Percentiles rank a stretch among this genome's conserved stretches.
These are phyloP conservation scores for Actinernus sp. DNA, from an alignment of 92 coral and sea anemone species.

Conservation along the genomic window DNA sequence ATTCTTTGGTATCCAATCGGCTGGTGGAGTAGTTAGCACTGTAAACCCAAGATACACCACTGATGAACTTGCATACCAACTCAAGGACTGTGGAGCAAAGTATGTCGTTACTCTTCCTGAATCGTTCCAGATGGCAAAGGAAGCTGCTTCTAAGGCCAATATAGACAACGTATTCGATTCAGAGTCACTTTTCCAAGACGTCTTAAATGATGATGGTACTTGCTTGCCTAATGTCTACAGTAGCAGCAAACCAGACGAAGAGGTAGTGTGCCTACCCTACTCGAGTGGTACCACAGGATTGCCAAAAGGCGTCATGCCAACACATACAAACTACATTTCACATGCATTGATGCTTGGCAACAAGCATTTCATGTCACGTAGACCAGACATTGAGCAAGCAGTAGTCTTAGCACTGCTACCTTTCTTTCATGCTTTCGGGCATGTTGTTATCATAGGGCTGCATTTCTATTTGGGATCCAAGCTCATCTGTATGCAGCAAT, in stretches of 20 bases:
- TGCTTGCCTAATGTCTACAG: conserved; percentile 48
- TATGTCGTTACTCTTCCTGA: conserved; percentile 63
- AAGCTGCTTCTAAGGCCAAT: conserved; percentile 71
- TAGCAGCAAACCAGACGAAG: conserved; percentile 60
- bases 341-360: conserved; percentile 45
- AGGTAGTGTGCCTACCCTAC: conserved; percentile 23
- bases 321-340: conserved; percentile 70
- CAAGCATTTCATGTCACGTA: conserved; percentile 23
- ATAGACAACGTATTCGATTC: conserved; percentile 75
- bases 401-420: conserved; percentile 69
- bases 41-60: conserved; percentile 56
- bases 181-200: conserved; percentile 45
- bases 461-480: conserved; percentile 58
- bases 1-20: conserved; percentile 57
- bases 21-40: conserved; percentile 71
- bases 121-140: conserved; percentile 54
- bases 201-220: conserved; percentile 74
- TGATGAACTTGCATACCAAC: conserved; percentile 67
- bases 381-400: conserved; percentile 13
- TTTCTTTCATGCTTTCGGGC: conserved; percentile 80
- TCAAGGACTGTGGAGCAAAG: conserved; percentile 69
- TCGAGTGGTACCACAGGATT: conserved; percentile 80
- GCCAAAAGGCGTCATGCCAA: conserved; percentile 89
- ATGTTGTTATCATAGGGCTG: conserved; percentile 45
- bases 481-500: conserved; percentile 74